Evolutionary conservation across 2,888 invertebrate genomes (phyloP), one percentile per base, ranked within the genome.

Genomic region (Minunthozetes semirufus): DNA sequence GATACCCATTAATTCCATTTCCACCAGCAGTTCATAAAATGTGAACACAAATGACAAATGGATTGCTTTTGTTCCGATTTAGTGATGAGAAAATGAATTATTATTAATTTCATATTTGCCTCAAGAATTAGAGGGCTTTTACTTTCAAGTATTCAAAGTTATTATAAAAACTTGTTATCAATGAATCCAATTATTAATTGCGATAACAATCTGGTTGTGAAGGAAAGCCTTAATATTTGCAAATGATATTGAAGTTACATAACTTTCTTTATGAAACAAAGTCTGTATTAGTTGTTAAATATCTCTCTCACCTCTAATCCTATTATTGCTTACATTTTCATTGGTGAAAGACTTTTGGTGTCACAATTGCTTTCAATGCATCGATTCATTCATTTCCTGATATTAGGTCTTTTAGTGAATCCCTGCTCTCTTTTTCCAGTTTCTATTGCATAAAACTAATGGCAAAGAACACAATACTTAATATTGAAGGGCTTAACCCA

Each of bases 331-430:
- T n/a, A 33, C 63, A 63, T 33, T 63, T 61, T 63, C 4, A 27
- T 63, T 27, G 17, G 38, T 8, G 33, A 33, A 8, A 17, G 27
- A 63, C 63, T 63, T 63, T 38, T 63, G 29, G 33, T 33, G 63
- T 33, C 63, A 63, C 33, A 27, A 29, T 33, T 63, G 63, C n/a
- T 63, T 63, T 63, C 33, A 63, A 63, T 33, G 63, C 63, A 63
- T 63, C 63, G 33, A 63, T 63, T 63, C 63, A 63, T 63, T 63
- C 63, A 63, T 63, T 63, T 63, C 63, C 63, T 63, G 63, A 63
- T 63, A 63, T 29, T n/a, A 63, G 63, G 63, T 33, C 27, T 61
- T 63, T 11, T 22, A 15, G 17, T 38, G 33, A 63, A 63, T 15
- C 63, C 63, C 27, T n/a, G 9, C 3, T 29, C 63, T 33, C 59